Base-by-base conservation (phyloP, 2,797 vertebrate species). In the Darevskia mixta region DNA sequence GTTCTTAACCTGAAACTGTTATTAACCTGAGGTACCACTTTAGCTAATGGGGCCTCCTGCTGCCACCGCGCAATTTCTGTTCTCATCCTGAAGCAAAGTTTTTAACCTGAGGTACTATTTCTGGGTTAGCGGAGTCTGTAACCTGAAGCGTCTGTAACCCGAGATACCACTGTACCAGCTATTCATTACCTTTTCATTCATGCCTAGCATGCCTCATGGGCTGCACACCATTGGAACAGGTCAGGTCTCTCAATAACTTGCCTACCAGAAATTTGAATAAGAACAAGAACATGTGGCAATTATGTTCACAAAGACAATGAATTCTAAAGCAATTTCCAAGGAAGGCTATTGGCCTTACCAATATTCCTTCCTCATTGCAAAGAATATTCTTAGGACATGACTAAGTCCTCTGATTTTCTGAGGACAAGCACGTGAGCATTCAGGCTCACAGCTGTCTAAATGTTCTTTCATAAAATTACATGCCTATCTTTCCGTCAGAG, bases 401-500 rank as follows among this genome's bases (percentile, higher is more conserved):
- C 35, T 35, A 13, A 43, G 75, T 80, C 35, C 67, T 76, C 32
- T 77, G 29, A n/a, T 76, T 76, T 90, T 82, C 78, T 41, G 64
- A 90, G 27, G 20, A 45, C 35, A 81, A 87, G 29, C 29, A 29
- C n/a, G 32, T 72, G 76, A 55, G 45, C 58, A 87, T 77, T 90
- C 69, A 66, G 71, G 32, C 82, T 84, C 69, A 58, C 5, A 27
- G 64, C 49, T 61, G n/a, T 86, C 66, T 75, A 75, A 83, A 49
- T 86, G 67, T 75, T 72, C 69, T 83, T 76, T 87, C 76, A 55
- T 58, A 85, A 76, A 91, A 87, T 87, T 86, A 89, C 58, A 27
- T 66, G 27, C 58, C 86, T 87, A 75, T 75, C 25, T 67, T 80
- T 87, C 66, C 85, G 85, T 66, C 49, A 77, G 41, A 78, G 66